Evolutionary conservation across 92 coral and sea anemone species (phyloP).

Genomic region (Isaurus tuberculatus): DNA sequence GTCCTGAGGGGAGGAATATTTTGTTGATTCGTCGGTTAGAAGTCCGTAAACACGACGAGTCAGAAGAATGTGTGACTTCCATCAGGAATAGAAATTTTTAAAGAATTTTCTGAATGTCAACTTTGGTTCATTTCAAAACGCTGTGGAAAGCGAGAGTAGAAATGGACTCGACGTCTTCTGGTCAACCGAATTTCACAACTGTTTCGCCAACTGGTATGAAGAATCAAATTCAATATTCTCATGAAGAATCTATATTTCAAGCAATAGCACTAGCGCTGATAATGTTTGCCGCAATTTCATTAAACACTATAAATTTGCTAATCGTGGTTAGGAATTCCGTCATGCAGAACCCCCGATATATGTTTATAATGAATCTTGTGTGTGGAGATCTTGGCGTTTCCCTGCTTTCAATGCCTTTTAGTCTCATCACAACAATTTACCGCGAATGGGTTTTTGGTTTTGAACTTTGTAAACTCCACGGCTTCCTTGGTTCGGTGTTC

Average conservation of each 20-base stretch:
- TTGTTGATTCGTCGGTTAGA: neutral
- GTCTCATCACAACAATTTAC: slow-evolving; percentile 75
- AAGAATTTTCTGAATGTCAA: neutral
- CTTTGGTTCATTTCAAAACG: neutral
- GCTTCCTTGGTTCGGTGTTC: slow-evolving; percentile 87
- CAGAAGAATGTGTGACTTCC: neutral
- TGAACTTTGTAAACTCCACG: slow-evolving; percentile 81
- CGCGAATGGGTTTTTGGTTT: slow-evolving; percentile 84
- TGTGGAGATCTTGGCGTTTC: slow-evolving; percentile 88
- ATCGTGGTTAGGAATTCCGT: slow-evolving; percentile 76
- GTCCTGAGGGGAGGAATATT: neutral
- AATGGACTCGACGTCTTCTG: slow-evolving; percentile 18
- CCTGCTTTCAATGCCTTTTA: slow-evolving; percentile 84
- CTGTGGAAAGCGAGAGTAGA: neutral
- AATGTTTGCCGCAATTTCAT: slow-evolving; percentile 71
- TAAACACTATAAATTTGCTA: slow-evolving; percentile 72
- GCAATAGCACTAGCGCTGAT: slow-evolving; percentile 63
- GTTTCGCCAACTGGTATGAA: neutral
- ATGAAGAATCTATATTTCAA: slow-evolving; percentile 64
- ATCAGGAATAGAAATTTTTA: neutral
- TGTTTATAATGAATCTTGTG: slow-evolving; percentile 86
- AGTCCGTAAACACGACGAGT: neutral
- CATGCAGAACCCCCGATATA: slow-evolving; percentile 89
- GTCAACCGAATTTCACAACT: slow-evolving; percentile 6
- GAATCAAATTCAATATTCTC: slow-evolving; percentile 33